These are phyloP conservation scores for Temnothorax unifasciatus DNA, from an alignment of 2,888 invertebrate genomes.

Conservation along the genomic window DNA sequence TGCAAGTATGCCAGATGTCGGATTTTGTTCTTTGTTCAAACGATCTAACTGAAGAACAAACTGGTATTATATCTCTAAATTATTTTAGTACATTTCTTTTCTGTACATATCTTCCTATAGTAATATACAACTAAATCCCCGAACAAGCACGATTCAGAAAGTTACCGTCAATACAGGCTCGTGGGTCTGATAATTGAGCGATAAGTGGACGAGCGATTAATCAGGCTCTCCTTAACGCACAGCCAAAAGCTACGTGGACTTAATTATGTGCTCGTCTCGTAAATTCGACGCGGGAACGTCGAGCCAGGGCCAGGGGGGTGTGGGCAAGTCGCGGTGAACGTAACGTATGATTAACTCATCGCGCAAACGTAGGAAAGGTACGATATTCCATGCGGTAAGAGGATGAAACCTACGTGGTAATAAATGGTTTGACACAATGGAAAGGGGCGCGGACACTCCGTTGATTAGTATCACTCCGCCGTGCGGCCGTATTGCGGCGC, in stretches of 20 bases:
- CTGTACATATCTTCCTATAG: no score
- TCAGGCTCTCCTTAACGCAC: slow-evolving; percentile 44
- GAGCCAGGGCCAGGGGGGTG: neutral
- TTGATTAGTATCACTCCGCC: slow-evolving; percentile 74
- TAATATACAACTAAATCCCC: neutral
- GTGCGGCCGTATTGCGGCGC: slow-evolving; percentile 61
- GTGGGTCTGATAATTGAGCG: slow-evolving; percentile 34
- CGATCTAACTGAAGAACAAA: neutral
- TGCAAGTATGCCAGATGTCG: neutral
- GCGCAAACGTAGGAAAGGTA: slow-evolving; percentile 65
- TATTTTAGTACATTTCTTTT: slow-evolving; percentile 6
- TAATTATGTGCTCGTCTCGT: slow-evolving; percentile 45
- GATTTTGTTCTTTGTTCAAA: slow-evolving; percentile 16
- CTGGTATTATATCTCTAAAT: neutral
- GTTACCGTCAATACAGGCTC: neutral
- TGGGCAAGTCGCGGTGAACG: slow-evolving; percentile 51
- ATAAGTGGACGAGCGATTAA: slow-evolving; percentile 50
- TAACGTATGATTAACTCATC: slow-evolving; percentile 73
- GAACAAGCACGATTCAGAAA: neutral
- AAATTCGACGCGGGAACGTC: slow-evolving; percentile 32
- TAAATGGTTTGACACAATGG: slow-evolving; percentile 78
- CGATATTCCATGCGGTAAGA: slow-evolving; percentile 67
- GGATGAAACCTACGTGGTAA: slow-evolving; percentile 70
- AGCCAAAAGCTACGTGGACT: slow-evolving; percentile 25
- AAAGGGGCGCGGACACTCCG: slow-evolving; percentile 74